These are phyloP conservation scores for Clistopyga incitator DNA, from an alignment of 2,888 invertebrate genomes.

Conservation along the genomic window DNA sequence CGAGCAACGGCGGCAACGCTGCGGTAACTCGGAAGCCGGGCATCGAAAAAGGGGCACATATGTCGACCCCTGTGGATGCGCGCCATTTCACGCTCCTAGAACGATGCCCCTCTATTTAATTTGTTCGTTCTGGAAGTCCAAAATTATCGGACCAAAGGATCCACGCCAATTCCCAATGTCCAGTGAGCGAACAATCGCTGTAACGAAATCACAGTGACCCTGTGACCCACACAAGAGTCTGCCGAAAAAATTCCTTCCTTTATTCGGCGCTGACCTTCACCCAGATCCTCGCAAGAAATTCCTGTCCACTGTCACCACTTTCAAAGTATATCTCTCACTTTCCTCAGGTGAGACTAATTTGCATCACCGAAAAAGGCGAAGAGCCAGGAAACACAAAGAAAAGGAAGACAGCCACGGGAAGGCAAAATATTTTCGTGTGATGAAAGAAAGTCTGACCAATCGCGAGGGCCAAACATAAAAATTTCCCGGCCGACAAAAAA, in stretches of 20 bases:
- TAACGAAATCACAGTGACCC: conserved; percentile 37
- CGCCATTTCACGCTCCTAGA: conserved; percentile 78
- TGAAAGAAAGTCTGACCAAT: conserved; percentile 66
- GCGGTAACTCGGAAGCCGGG: conserved; percentile 28
- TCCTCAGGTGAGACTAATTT: conserved; percentile 40
- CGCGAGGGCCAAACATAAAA: conserved; percentile 44
- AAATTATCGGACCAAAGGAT: conserved; percentile 16
- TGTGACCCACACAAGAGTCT: conserved; percentile 21
- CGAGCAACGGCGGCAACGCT: conserved; percentile 69
- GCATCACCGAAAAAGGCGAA: conserved; percentile 35
- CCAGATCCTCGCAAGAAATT: conserved; percentile 49
- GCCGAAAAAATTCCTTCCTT: conserved; percentile 31
- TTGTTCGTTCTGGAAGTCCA: conserved; percentile 66
- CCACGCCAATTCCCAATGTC: conserved; percentile 28
- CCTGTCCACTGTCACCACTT: conserved; percentile 19
- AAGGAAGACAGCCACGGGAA: conserved; percentile 36
- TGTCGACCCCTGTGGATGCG: conserved; percentile 74
- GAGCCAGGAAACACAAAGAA: background rate
- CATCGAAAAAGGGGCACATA: conserved; percentile 67
- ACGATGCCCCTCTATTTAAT: conserved; percentile 74
- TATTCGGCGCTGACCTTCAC: conserved; percentile 55
- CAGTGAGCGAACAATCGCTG: background rate
- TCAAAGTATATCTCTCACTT: conserved; percentile 46
- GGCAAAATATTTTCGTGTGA: conserved; percentile 65
- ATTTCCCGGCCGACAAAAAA: conserved; percentile 28